Base-by-base conservation (phyloP, 2,797 vertebrate species). In the Gymnothorax reevesii region DNA sequence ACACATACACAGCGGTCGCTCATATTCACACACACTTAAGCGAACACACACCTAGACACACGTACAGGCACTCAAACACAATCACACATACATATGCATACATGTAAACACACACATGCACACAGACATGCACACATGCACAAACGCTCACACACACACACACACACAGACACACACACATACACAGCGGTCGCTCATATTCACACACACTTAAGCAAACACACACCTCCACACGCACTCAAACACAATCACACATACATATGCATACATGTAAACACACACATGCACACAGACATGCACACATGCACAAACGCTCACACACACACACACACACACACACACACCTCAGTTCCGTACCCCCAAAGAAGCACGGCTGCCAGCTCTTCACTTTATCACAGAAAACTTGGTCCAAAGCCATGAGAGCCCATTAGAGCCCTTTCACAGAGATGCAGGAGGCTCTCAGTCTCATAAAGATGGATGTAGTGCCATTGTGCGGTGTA, bases 161-260 rank as follows among this genome's bases (percentile, higher is more conserved):
- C 33, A 93, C 87, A 90, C 54, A 52, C 75, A 71, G 60, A 57
- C 85, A 86, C n/a, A 27, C n/a, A n/a, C 66, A 15, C 66, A 62
- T 33, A 49, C 57, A 83, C 60, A 60, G 87, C 86, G 79, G 57
- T 57, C n/a, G 85, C 49, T 73, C 54, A 79, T 57, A 88, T 87
- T 66, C 87, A 91, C 91, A 89, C 88, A 88, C 90, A 88, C 88
- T n/a, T 49, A 92, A 90, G 91, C 88, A 90, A 92, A 92, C 93
- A 93, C 87, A 90, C 54, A 52, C 75, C 59, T 62, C 52, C 83
- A 86, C n/a, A 27, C n/a, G 57, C 87, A 88, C 86, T 84, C 84
- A 62, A 57, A 87, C 82, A 87, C 49, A 77, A 62, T 57, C 87
- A 88, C 87, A 86, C 82, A 62, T 57, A 87, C 71, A 69, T 57